Evolutionary conservation across 2,113 vertebrate genomes (phyloP), one percentile per base, ranked within the genome.

Genomic region (Paratilapia polleni): DNA sequence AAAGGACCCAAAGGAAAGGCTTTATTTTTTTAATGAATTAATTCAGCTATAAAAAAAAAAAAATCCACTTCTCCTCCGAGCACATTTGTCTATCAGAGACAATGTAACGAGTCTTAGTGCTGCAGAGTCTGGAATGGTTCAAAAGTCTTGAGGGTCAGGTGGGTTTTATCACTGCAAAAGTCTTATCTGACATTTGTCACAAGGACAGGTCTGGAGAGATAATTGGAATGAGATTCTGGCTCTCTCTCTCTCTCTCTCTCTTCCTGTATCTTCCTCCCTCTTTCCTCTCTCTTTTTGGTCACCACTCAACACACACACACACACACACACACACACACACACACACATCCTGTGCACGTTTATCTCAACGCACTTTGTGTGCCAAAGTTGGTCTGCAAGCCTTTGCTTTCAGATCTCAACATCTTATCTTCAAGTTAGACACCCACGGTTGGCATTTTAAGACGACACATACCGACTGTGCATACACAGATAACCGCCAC

Each of bases 121-220:
- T 78, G 66, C 83, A 1, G 61, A 89, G 81, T 88, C 81, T 80
- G 59, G 83, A 64, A 80, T 77, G 84, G 86, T 88, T 91, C 84
- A 91, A 80, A 91, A 89, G 77, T 91, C 89, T 60, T 78, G 49
- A 62, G 86, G 84, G 86, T 91, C 90, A 91, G 85, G 81, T 85
- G 80, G 78, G 80, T 87, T 90, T 92, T 91, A 90, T 92, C 88
- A 80, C 58, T 19, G 61, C 59, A 75, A 80, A 87, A 78, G 90
- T 90, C 83, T 91, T 92, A 93, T 92, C 92, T 88, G 91, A 89
- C 89, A 89, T 89, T 90, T 89, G 87, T 93, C 81, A 89, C 80
- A 61, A 78, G 89, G 74, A 91, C 76, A 75, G 60, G 85, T 78
- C 82, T 60, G 41, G 63, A 61, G 84, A 80, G 83, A 92, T 92